These are phyloP conservation scores for Pelusios castaneus DNA, from an alignment of 2,113 vertebrate genomes.

Conservation along the genomic window DNA sequence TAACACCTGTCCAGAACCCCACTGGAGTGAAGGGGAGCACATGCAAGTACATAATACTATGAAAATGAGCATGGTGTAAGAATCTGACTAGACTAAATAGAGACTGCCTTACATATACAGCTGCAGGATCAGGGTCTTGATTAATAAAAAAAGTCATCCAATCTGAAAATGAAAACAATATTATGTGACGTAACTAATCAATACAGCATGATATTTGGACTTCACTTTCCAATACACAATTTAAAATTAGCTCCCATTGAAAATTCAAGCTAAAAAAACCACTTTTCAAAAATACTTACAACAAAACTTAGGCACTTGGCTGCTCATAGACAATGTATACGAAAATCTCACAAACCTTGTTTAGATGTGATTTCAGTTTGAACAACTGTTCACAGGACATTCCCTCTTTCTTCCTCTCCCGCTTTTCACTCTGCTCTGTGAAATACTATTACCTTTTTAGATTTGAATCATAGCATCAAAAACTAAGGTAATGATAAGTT, in stretches of 20 bases:
- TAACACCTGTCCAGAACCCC: background rate
- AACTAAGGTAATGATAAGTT: conserved; percentile 31
- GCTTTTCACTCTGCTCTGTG: conserved; percentile 9
- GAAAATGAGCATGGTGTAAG: background rate
- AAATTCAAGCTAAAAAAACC: background rate
- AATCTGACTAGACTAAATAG: background rate
- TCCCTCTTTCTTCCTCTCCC: background rate
- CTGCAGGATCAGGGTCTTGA: background rate
- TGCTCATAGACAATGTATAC: conserved; percentile 10
- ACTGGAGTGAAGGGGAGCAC: background rate
- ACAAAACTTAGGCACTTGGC: background rate
- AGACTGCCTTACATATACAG: background rate
- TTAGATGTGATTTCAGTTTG: conserved; percentile 37
- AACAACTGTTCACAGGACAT: background rate
- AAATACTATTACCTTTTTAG: conserved; percentile 55
- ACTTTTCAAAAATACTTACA: background rate
- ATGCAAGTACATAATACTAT: background rate
- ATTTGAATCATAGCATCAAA: conserved; percentile 29
- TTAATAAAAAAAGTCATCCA: background rate
- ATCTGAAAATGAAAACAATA: background rate
- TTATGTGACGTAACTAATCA: background rate
- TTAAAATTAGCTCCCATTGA: conserved; percentile 12
- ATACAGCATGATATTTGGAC: background rate
- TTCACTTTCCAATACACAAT: background rate
- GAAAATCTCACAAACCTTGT: conserved; percentile 9